phyloP scores from a whole-genome alignment of 1,140 invertebrate genomes.

The Tribolium madens region DNA sequence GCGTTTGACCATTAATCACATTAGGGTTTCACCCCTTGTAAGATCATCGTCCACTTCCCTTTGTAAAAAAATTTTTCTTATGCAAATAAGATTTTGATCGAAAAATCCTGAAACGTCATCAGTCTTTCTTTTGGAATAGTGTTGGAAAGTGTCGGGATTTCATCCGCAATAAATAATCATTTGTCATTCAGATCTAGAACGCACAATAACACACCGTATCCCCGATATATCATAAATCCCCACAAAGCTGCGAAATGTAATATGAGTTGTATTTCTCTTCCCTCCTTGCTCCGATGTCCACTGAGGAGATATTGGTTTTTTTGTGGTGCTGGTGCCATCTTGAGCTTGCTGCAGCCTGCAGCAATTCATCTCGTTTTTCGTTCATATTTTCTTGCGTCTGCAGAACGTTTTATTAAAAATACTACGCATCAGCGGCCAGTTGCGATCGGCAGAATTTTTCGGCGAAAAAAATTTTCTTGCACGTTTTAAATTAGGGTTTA shows the following conservation, averaged over 20 bases:
- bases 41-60: background rate
- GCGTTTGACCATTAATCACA: slow-evolving; percentile 28
- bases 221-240: slow-evolving; percentile 58
- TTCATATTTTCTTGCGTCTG: slow-evolving; percentile 55
- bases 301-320: slow-evolving; percentile 59
- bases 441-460: background rate
- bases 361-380: slow-evolving; percentile 61
- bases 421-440: background rate
- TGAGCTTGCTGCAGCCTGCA: slow-evolving; percentile 52
- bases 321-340: slow-evolving; percentile 59
- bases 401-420: slow-evolving; percentile 27
- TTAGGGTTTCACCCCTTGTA: background rate
- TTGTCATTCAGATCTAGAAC: slow-evolving; percentile 59
- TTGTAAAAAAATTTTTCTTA: slow-evolving; percentile 7
- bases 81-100: slow-evolving; percentile 12
- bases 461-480: slow-evolving; percentile 3
- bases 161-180: slow-evolving; percentile 57
- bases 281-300: slow-evolving; percentile 54
- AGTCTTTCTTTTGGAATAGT: slow-evolving; percentile 50
- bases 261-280: slow-evolving; percentile 61
- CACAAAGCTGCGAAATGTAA: slow-evolving; percentile 61
- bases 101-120: slow-evolving; percentile 37
- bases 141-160: slow-evolving; percentile 52
- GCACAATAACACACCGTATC: slow-evolving; percentile 58
- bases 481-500: slow-evolving; percentile 21